Base-by-base conservation (phyloP, 2,113 vertebrate genomes). In the Percopsis transmontana region DNA sequence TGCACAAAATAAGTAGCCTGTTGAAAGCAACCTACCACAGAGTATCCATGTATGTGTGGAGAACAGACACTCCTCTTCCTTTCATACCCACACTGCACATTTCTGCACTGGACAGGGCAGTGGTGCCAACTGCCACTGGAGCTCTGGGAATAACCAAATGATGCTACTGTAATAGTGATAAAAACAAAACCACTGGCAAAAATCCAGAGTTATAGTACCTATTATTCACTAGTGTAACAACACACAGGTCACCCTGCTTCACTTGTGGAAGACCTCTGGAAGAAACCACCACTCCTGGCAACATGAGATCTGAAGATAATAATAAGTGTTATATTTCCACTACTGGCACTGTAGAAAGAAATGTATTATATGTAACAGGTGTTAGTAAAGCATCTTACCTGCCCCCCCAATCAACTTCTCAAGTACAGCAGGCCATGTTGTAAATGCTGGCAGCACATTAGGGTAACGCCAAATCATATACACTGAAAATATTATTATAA, bases 391-490 rank as follows among this genome's bases (percentile, higher is more conserved):
- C 33, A 1, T 2, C 1, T 83, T 92, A 99, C 97, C 97, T 93
- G 97, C 96, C 65, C 97, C 97, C 58, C 96, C 94, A 1, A 87
- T 86, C 72, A 99, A 82, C 71, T 97, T 98, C 81, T 97, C 91
- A 0, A 98, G 80, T 47, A 99, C 97, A 13, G 89, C 90, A 44
- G 95, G 92, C 97, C 96, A 99, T 41, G 96, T 98, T 24, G 87
- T 87, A 71, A 99, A 94, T 2, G 88, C 74, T 62, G 95, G 95
- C 1, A 98, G 88, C 78, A 96, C 88, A 84, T 91, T 84, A 3
- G 96, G 95, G 80, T 86, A 92, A 16, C 81, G 80, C 97, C 97
- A 99, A 52, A 99, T 85, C 1, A 90, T 87, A 68, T 98, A 99
- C 44, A 99, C 96, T 97, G 88, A 70, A 56, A 83, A 86, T 12